Conservation (phyloP, 2,113 vertebrate genomes). For the Macrotis lagotis region DNA sequence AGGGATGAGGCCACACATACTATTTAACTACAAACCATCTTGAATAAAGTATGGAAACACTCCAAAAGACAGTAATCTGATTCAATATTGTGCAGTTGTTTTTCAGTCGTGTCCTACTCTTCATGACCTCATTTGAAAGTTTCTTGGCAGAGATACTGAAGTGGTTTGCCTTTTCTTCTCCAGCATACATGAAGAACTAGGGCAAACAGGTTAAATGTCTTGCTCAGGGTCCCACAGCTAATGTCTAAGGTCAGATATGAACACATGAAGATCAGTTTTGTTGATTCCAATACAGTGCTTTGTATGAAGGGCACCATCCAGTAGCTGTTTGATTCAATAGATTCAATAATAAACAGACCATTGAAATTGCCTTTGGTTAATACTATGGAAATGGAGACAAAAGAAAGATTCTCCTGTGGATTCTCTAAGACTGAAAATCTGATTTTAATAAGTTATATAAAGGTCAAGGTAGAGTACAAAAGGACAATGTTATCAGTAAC, state of each 20-base stretch:
- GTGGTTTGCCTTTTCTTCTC: neutral
- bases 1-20: neutral
- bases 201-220: neutral
- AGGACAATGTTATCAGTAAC: conserved; percentile 17
- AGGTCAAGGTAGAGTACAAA: neutral
- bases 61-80: neutral
- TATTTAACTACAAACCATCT: neutral
- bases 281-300: too few relatives aligned
- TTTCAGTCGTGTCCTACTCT: neutral
- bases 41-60: neutral
- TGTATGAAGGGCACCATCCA: too few relatives aligned
- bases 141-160: neutral
- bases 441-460: conserved; percentile 2
- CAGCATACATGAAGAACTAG: neutral
- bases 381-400: conserved; percentile 47
- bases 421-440: neutral
- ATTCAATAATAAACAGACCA: neutral
- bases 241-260: too few relatives aligned
- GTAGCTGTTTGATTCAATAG: neutral
- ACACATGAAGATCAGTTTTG: too few relatives aligned
- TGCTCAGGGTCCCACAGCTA: too few relatives aligned
- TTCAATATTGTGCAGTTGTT: neutral
- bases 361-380: neutral
- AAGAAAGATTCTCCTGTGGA: conserved; percentile 26
- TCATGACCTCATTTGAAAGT: neutral